Base-by-base conservation (phyloP, 2,888 invertebrate genomes). In the Clunio marinus region DNA sequence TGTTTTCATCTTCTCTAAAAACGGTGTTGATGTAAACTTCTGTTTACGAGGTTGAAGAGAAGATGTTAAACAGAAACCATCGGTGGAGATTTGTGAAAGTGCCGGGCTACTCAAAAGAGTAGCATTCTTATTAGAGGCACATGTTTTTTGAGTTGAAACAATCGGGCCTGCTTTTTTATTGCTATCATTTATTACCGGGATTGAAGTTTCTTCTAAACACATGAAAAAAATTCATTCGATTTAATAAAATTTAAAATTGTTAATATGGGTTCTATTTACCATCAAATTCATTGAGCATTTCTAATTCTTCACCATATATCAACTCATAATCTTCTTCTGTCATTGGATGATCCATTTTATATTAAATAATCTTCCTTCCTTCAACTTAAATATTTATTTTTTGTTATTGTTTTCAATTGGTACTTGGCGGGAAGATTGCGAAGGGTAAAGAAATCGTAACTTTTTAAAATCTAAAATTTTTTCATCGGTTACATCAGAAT, bases 251-350 rank as follows among this genome's bases (percentile, higher is more conserved):
- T 67, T 46, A 15, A 24, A 20, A 13, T 27, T 28, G n/a, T 8
- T 13, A 25, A 3, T 8, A n/a, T 15, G 13, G 4, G 35, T 13
- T 20, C 2, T 24, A 69, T 20, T 24, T 32, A 51, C 37, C 76
- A 66, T 82, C 82, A 69, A 80, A 76, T 72, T 86, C 84, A 45
- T 81, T 80, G 35, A 87, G 74, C 76, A 87, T 76, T 72, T 88
- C 87, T 71, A 88, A 74, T 73, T 89, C 88, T 75, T 88, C 88
- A 41, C 84, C 85, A 72, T 88, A 87, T 81, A 84, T 85, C 63
- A 87, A 80, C 75, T 89, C 88, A 73, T 85, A 88, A 77, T 84
- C 86, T 71, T 86, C 86, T 71, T 86, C 84, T 69, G 78, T 77
- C 69, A 78, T 79, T 1, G 78, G 78, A 73, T 76, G 80, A 71